Evolutionary conservation across 2,797 vertebrate species (phyloP).

Genomic region (Potorous gilbertii): DNA sequence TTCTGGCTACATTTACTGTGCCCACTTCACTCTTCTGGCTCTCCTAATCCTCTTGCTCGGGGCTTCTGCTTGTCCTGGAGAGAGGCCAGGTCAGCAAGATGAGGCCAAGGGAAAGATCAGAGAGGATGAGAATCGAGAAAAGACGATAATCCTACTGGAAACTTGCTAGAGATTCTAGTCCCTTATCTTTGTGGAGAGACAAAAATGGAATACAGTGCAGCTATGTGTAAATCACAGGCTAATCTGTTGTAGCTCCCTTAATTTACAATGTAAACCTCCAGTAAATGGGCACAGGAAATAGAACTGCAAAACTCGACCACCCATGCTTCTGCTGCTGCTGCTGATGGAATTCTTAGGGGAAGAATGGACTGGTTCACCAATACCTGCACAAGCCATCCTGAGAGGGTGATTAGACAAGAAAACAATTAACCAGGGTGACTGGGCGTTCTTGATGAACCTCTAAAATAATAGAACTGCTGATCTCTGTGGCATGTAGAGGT

Average conservation of each 20-base stretch:
- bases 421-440: fast-evolving
- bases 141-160: neutral
- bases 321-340: neutral
- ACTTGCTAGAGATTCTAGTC: neutral
- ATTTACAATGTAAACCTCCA: neutral
- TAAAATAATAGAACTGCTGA: neutral
- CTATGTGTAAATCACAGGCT: neutral
- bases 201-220: neutral
- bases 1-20: conserved; percentile 7
- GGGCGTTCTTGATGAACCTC: neutral
- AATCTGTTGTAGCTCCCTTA: neutral
- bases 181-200: neutral
- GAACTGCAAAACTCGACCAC: neutral
- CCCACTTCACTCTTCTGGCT: neutral
- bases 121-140: neutral
- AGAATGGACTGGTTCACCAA: neutral
- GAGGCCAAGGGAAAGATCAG: neutral
- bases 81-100: neutral
- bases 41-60: neutral
- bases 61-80: neutral
- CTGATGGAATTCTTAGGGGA: neutral
- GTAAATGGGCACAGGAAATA: neutral
- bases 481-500: neutral
- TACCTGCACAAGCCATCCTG: neutral
- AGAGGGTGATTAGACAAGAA: neutral